phyloP scores from a whole-genome alignment of 2,113 vertebrate species.

The Butorides virescens region DNA sequence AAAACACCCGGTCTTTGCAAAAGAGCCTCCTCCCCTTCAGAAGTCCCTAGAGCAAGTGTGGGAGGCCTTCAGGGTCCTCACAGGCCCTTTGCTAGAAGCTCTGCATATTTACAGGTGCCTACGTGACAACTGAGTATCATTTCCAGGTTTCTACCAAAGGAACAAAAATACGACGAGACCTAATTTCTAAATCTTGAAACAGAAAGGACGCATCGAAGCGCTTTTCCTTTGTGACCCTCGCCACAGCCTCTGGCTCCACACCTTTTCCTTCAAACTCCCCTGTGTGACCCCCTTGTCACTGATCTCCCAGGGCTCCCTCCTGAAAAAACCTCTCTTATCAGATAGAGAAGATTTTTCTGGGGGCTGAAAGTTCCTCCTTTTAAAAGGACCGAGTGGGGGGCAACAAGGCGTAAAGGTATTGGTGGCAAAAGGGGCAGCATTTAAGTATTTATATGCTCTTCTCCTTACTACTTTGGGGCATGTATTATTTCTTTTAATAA shows the following conservation, averaged over 20 bases:
- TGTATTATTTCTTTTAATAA: background rate
- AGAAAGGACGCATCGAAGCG: background rate
- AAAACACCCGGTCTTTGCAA: background rate
- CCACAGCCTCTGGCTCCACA: background rate
- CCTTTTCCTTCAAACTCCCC: background rate
- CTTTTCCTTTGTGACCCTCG: background rate
- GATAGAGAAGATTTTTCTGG: background rate
- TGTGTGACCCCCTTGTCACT: background rate
- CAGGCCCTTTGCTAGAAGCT: background rate
- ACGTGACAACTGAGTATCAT: background rate
- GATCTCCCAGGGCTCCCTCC: background rate
- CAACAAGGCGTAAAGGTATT: background rate
- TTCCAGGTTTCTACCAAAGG: background rate
- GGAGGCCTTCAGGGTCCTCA: background rate
- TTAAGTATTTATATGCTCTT: background rate
- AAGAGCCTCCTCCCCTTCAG: background rate
- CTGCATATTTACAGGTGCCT: background rate
- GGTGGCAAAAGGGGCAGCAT: background rate
- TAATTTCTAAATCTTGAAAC: background rate
- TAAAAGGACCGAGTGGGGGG: background rate
- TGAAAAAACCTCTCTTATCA: background rate
- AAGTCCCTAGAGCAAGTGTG: background rate
- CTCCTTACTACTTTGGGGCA: background rate
- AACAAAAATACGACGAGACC: background rate
- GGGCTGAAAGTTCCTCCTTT: background rate